Conservation (phyloP, 2,888 invertebrate species). For the Nebria brevicollis region DNA sequence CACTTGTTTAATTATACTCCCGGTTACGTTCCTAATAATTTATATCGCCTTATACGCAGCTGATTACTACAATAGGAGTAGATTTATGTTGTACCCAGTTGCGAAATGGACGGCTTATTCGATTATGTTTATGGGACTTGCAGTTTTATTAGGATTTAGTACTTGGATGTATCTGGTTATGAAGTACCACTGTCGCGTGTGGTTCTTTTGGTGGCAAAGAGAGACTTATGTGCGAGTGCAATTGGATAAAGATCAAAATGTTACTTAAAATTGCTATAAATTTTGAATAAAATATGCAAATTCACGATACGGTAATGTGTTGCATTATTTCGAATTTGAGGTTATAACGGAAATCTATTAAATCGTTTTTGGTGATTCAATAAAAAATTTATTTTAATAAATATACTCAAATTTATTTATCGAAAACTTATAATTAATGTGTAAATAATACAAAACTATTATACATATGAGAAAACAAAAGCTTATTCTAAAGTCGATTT, state of each 20-base stretch:
- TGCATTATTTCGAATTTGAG: no score
- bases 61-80: slow-evolving; percentile 64
- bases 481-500: slow-evolving; percentile 52
- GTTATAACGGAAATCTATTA: no score
- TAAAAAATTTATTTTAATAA: neutral
- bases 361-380: no score
- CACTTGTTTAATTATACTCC: slow-evolving; percentile 68
- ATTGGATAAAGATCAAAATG: slow-evolving; percentile 51
- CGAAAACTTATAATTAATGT: neutral
- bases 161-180: slow-evolving; percentile 66
- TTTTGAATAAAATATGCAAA: no score
- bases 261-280: neutral
- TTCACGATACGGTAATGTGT: no score
- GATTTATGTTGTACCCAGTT: slow-evolving; percentile 63
- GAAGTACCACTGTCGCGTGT: slow-evolving; percentile 64
- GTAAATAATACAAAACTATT: neutral
- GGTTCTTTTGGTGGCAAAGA: slow-evolving; percentile 69
- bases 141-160: slow-evolving; percentile 65
- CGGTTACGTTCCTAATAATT: slow-evolving; percentile 66
- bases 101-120: slow-evolving; percentile 65
- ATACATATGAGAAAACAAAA: neutral
- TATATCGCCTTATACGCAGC: slow-evolving; percentile 66
- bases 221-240: slow-evolving; percentile 63
- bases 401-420: neutral
- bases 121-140: slow-evolving; percentile 63